phyloP scores from a whole-genome alignment of 2,888 invertebrate species.

The Glaucopsyche alexis region DNA sequence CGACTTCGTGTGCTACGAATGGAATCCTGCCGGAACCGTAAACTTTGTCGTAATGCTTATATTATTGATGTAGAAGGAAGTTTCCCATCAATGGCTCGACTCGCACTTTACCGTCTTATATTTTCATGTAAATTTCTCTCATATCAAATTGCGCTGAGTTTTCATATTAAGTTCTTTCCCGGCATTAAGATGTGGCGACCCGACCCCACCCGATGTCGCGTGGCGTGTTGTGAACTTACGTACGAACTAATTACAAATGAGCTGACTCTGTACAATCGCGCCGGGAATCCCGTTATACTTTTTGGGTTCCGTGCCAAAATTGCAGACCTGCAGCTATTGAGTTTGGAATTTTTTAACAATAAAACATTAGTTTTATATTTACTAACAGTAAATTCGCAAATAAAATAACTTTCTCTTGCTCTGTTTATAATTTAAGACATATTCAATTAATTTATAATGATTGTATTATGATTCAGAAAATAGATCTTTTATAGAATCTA shows the following conservation, averaged over 20 bases:
- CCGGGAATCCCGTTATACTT: slow-evolving; percentile 1
- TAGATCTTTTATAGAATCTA: neutral
- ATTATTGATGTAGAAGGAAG: neutral
- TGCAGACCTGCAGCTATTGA: neutral
- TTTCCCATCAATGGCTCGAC: neutral
- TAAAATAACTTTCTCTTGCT: no score
- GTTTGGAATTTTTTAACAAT: neutral
- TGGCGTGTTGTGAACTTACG: neutral
- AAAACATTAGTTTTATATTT: neutral
- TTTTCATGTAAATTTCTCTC: neutral
- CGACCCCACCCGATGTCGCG: neutral
- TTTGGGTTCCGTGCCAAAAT: neutral
- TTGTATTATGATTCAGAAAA: no score
- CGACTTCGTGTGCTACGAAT: no score
- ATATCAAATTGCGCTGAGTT: neutral
- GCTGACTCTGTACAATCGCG: neutral
- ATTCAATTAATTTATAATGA: no score
- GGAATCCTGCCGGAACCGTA: no score
- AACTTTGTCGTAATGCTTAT: no score
- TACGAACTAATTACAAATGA: slow-evolving; percentile 3
- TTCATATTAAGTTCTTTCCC: slow-evolving; percentile 6
- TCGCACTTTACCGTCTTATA: neutral
- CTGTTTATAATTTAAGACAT: no score
- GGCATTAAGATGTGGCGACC: neutral
- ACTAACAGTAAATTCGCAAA: neutral